A percentile compares a stretch with the other conserved stretches of the same genome.
Evolutionary conservation across 2,113 vertebrate genomes (phyloP).

Genomic region (Noctilio leporinus): DNA sequence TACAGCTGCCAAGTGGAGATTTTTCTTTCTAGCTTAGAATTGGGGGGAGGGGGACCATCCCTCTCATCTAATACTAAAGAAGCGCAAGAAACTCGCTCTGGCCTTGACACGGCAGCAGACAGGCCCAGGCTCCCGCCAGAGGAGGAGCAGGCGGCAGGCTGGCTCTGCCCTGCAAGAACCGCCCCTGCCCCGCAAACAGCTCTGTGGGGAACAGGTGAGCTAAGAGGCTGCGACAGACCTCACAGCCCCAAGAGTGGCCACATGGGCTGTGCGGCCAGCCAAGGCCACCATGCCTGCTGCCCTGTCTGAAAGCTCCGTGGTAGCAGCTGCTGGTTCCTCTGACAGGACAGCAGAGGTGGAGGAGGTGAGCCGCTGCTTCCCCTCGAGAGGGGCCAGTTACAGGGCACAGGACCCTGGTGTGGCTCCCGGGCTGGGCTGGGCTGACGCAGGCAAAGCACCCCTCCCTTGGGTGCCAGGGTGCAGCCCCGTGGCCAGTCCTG

Average conservation of each 20-base stretch:
- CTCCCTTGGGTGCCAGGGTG: neutral
- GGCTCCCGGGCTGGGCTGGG: neutral
- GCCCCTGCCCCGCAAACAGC: neutral
- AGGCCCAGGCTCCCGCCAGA: neutral
- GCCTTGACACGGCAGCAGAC: neutral
- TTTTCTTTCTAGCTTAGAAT: neutral
- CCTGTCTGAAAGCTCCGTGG: neutral
- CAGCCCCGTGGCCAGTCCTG: neutral
- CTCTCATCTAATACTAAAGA: neutral
- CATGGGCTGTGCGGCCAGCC: neutral
- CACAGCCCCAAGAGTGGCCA: too few species aligned
- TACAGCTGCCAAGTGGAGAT: neutral
- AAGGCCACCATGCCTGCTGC: too few species aligned
- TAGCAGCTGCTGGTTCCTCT: neutral
- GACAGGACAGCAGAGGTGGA: neutral
- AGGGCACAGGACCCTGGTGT: neutral
- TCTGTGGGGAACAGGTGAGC: neutral
- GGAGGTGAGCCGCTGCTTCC: neutral
- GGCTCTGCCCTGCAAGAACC: neutral
- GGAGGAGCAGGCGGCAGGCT: neutral
- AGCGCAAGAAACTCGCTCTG: neutral
- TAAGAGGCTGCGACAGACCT: neutral
- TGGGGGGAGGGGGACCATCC: rapidly evolving
- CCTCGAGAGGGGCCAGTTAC: neutral
- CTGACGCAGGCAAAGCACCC: neutral